phyloP scores from a whole-genome alignment of 2,797 vertebrate species.

The Streptopelia turtur region DNA sequence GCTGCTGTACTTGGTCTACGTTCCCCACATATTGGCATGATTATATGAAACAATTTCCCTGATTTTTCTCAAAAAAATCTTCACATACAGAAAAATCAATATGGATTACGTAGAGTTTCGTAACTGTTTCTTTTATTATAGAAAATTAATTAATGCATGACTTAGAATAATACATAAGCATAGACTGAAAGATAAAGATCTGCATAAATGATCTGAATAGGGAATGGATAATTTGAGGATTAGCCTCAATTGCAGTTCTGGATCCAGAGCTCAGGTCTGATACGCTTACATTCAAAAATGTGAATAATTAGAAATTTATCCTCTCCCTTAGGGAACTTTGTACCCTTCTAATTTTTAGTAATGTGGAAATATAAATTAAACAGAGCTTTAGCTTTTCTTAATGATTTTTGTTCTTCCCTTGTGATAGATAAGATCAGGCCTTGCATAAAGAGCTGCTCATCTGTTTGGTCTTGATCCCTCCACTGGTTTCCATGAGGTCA shows the following conservation, averaged over 20 bases:
- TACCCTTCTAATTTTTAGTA: not conserved
- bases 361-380: not conserved
- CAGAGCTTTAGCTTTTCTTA: not conserved
- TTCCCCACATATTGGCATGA: not conserved
- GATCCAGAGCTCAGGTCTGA: not conserved
- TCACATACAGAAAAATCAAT: not conserved
- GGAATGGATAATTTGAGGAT: not conserved
- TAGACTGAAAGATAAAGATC: not conserved
- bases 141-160: not conserved
- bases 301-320: not conserved
- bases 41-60: not conserved
- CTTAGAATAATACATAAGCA: not conserved
- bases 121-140: not conserved
- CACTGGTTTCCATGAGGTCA: not conserved
- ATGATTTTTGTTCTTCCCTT: not conserved
- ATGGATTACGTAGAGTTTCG: not conserved
- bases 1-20: not conserved
- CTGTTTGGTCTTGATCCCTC: not conserved
- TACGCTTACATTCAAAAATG: not conserved
- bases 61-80: not conserved
- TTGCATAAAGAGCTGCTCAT: slow-evolving; percentile 10
- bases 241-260: not conserved
- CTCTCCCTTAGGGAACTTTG: fast-evolving
- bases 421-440: not conserved
- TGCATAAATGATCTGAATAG: not conserved